Base-by-base conservation (phyloP, 2,888 invertebrate species). In the Phragmatobia fuliginosa region DNA sequence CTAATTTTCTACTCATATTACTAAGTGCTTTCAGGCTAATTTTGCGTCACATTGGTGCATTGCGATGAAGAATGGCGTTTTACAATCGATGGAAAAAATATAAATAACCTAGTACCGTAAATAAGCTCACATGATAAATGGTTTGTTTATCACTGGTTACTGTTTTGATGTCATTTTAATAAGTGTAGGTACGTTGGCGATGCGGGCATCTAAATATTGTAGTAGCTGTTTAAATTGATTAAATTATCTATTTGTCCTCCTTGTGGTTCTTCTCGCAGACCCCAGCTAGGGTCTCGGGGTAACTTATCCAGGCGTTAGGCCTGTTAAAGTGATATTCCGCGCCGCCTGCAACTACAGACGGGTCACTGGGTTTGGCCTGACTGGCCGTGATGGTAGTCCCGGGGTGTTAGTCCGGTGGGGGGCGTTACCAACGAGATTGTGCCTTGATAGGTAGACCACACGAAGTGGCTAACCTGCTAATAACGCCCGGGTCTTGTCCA, bases 31-130 rank as follows among this genome's bases (percentile, higher is more conserved):
- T 67, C 28, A 56, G 58, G 63, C 67, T 68, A 70, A 77, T 79
- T 77, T 52, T 33, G 56, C 36, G 28, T 60, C 61, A 62, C 63
- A 56, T 41, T 74, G 72, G 75, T 82, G 81, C 83, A 81, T 68
- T 82, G 81, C 83, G 59, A 81, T 69, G 32, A 67, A 38, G 33
- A 38, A 49, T 56, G 25, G 25, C 71, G 67, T 62, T 38, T 18
- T 38, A 66, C 67, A 16, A 49, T 78, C 73, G 70, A 78, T 77
- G 75, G 52, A 28, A 56, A 68, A 70, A 71, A 67, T 67, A 66
- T 68, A 68, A 62, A 70, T 65, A 67, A 74, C 64, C 71, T 28
- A 28, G 67, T 38, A 73, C 60, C 60, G 67, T 28, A 72, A 67
- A 68, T 28, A 72, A 67, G 52, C 66, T 61, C 65, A 67, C 66